phyloP scores from a whole-genome alignment of 2,888 invertebrate species.

The Nipponacmea schrenckii region DNA sequence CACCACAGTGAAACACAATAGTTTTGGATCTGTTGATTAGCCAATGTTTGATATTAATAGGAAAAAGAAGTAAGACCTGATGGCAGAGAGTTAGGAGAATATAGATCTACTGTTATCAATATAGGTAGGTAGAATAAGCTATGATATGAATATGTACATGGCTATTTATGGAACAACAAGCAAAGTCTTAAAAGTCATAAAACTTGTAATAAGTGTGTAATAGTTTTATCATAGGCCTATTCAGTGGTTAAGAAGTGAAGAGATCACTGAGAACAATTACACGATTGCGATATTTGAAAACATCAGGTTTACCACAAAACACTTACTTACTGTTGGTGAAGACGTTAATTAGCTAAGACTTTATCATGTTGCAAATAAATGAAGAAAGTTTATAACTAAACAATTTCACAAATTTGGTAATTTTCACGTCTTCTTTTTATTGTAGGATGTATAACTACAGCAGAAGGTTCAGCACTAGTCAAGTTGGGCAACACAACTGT shows the following conservation, averaged over 20 bases:
- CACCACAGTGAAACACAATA: background rate
- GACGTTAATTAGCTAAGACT: no score
- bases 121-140: conserved; percentile 67
- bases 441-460: conserved; percentile 61
- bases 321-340: no score
- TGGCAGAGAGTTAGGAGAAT: conserved; percentile 79
- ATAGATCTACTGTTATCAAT: conserved; percentile 77
- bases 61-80: conserved; percentile 80
- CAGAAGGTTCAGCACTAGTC: conserved; percentile 65
- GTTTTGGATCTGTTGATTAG: background rate
- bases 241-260: no score
- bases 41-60: conserved; percentile 52
- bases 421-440: background rate
- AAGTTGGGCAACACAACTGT: conserved; percentile 82
- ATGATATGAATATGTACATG: no score
- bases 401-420: background rate
- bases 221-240: no score
- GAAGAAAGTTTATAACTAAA: background rate
- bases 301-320: no score
- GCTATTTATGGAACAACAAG: no score
- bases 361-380: no score
- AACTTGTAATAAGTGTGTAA: no score
- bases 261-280: no score
- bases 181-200: no score
- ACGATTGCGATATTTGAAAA: no score